Evolutionary conservation across 2,888 invertebrate genomes (phyloP).

Genomic region (Priapulus caudatus): DNA sequence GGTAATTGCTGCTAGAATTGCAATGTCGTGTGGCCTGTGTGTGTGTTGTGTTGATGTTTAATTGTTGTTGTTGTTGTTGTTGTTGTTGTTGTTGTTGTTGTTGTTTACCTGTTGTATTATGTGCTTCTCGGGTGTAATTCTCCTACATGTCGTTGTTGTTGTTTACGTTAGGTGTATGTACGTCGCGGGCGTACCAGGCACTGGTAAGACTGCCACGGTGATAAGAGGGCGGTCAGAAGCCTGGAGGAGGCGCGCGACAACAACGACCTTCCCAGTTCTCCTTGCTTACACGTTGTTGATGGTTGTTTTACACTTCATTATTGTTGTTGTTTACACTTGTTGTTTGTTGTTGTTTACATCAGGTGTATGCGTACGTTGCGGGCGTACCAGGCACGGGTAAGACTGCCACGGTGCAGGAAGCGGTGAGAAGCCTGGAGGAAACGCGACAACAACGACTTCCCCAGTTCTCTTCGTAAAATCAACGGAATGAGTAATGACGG

Average conservation of each 20-base stretch:
- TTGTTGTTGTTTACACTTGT: too few species aligned
- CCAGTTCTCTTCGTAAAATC: constrained; percentile 59
- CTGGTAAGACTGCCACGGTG: constrained; percentile 94
- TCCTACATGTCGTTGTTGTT: too few species aligned
- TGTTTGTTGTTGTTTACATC: too few species aligned
- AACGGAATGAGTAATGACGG: constrained; percentile 85
- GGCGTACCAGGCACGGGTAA: constrained; percentile 97
- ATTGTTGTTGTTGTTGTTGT: too few species aligned
- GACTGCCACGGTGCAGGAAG: constrained; percentile 87
- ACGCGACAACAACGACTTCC: constrained; percentile 47
- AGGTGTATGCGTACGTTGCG: constrained; percentile 85
- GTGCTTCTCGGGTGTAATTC: too few species aligned
- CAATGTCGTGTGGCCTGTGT: too few species aligned
- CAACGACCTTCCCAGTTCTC: constrained; percentile 51
- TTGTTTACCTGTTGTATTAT: too few species aligned
- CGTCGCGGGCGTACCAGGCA: constrained; percentile 89
- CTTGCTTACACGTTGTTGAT: too few species aligned
- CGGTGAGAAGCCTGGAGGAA: constrained; percentile 56
- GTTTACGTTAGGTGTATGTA: constrained; percentile 87
- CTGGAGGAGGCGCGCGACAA: constrained; percentile 49
- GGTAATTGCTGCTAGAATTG: too few species aligned
- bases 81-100: too few species aligned
- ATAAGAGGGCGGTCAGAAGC: constrained; percentile 64
- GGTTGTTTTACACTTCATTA: too few species aligned
- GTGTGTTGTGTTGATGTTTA: too few species aligned